A percentile compares a stretch with the other conserved stretches of the same genome.
Evolutionary conservation across 2,888 invertebrate genomes (phyloP).

Genomic region (Dioctria rufipes): DNA sequence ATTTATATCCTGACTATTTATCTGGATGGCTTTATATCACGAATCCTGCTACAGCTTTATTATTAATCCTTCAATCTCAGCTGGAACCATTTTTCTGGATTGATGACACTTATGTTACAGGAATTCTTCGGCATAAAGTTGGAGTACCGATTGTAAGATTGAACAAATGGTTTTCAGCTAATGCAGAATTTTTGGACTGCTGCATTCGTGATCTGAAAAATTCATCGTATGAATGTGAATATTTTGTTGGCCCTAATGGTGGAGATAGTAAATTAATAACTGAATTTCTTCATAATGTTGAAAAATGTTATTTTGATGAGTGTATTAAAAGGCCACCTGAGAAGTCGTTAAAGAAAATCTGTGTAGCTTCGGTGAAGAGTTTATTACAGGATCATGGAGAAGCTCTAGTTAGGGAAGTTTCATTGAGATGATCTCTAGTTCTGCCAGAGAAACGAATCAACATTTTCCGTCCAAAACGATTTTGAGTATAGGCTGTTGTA

Average conservation of each 20-base stretch:
- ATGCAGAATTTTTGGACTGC: conserved; percentile 82
- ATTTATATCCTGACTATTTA: conserved; percentile 81
- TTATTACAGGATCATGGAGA: conserved; percentile 66
- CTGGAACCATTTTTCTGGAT: conserved; percentile 88
- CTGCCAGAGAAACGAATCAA: not conserved
- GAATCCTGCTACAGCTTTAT: conserved; percentile 76
- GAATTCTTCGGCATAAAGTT: conserved; percentile 78
- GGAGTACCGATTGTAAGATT: conserved; percentile 75
- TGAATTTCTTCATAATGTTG: conserved; percentile 77
- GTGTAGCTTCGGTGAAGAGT: conserved; percentile 73
- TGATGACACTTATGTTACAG: conserved; percentile 90
- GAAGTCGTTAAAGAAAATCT: conserved; percentile 75
- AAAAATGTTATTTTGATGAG: conserved; percentile 74
- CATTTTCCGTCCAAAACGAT: not conserved
- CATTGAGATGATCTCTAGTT: conserved; percentile 62
- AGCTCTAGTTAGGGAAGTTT: conserved; percentile 65
- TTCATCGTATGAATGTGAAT: conserved; percentile 77
- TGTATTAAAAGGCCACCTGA: conserved; percentile 73
- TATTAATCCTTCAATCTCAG: conserved; percentile 74
- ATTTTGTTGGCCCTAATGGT: conserved; percentile 84
- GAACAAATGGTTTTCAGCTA: conserved; percentile 78
- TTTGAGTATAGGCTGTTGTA: conserved; percentile 14
- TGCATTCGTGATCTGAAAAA: conserved; percentile 78
- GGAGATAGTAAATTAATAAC: conserved; percentile 79
- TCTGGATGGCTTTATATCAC: conserved; percentile 91